Conservation (phyloP, 1,140 invertebrate species). For the Pachyrhynchus sulphureomaculatus region DNA sequence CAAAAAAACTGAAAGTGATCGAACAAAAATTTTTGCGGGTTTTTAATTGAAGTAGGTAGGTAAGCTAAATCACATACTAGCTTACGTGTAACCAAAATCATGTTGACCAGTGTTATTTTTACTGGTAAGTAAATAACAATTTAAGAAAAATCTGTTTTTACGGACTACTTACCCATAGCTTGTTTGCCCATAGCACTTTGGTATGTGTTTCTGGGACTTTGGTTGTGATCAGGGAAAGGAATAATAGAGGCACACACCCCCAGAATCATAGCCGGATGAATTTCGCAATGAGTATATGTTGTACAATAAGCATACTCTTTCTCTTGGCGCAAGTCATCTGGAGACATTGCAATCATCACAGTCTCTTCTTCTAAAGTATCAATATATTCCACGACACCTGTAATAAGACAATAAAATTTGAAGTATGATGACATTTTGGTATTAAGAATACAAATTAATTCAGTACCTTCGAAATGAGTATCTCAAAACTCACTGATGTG, state of each 20-base stretch:
- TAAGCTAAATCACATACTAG: too few relatives aligned
- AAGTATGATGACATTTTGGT: too few relatives aligned
- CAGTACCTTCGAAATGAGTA: too few relatives aligned
- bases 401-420: neutral
- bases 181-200: conserved; percentile 99
- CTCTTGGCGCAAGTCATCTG: conserved; percentile 90
- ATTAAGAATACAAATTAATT: too few relatives aligned
- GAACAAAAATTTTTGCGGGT: too few relatives aligned
- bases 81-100: too few relatives aligned
- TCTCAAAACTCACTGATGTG: too few relatives aligned
- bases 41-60: too few relatives aligned
- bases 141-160: too few relatives aligned
- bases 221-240: conserved; percentile 99
- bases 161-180: conserved; percentile 85
- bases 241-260: conserved; percentile 99
- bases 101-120: too few relatives aligned
- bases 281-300: conserved; percentile 99
- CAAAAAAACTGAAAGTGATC: too few relatives aligned
- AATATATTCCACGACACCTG: conserved; percentile 98
- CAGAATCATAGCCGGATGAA: conserved; percentile 98
- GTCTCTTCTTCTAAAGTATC: conserved; percentile 99
- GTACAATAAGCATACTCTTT: conserved; percentile 96
- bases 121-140: too few relatives aligned
- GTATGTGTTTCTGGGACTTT: conserved; percentile 97
- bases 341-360: conserved; percentile 98